phyloP scores from a whole-genome alignment of 1,140 invertebrate genomes.

The Cydia pomonella region DNA sequence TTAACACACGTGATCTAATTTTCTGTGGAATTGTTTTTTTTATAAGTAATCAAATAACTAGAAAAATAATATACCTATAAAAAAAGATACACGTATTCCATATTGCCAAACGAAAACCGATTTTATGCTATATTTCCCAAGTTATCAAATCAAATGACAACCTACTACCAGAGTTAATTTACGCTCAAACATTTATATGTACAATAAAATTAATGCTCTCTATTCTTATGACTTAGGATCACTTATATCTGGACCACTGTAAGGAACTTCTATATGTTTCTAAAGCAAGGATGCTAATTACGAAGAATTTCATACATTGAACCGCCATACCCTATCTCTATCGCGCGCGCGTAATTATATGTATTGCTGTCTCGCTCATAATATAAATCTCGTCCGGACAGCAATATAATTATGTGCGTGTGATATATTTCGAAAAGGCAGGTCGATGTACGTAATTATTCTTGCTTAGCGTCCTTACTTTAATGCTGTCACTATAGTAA shows the following conservation, averaged over 20 bases:
- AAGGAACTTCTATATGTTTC: conserved; percentile 17
- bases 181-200: neutral
- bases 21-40: neutral
- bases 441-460: too few species aligned
- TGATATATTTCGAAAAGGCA: too few species aligned
- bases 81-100: neutral
- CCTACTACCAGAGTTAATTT: neutral
- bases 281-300: too few species aligned
- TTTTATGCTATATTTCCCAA: neutral
- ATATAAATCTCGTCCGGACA: too few species aligned
- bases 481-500: neutral
- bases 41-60: neutral
- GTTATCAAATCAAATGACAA: neutral
- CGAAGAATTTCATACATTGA: too few species aligned
- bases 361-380: too few species aligned
- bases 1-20: neutral
- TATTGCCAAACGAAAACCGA: neutral
- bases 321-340: too few species aligned
- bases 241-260: conserved; percentile 16
- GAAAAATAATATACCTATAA: neutral
- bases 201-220: conserved; percentile 4
- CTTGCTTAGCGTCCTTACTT: too few species aligned
- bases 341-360: too few species aligned
- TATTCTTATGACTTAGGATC: conserved; percentile 27
- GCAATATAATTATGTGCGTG: too few species aligned